Evolutionary conservation across 1,140 invertebrate species (phyloP).

Genomic region (Aleiodes sp.): DNA sequence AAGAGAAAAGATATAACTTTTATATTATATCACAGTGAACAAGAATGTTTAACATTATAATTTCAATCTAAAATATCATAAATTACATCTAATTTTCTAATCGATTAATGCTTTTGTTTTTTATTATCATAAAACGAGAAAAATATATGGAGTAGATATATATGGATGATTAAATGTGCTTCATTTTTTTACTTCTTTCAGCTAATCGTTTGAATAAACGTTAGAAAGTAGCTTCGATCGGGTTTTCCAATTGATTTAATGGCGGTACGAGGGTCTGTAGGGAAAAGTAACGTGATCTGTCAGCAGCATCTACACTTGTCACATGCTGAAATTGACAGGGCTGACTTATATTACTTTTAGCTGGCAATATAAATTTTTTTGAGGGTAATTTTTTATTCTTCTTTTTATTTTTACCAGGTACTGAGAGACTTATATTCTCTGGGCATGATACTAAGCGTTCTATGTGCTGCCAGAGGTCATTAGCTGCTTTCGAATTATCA

Average conservation of each 20-base stretch:
- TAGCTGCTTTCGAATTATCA: constrained; percentile 78
- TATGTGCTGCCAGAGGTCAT: constrained; percentile 76
- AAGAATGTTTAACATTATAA: constrained; percentile 8
- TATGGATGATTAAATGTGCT: background rate
- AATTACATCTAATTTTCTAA: background rate
- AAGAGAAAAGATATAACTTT: constrained; percentile 1
- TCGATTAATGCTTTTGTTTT: background rate
- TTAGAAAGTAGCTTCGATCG: constrained; percentile 49
- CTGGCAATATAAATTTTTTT: constrained; percentile 71
- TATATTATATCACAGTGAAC: constrained; percentile 4
- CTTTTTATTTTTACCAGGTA: constrained; percentile 73
- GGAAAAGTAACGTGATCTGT: constrained; percentile 74
- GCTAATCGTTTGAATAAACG: background rate
- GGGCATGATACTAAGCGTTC: constrained; percentile 79
- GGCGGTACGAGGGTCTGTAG: constrained; percentile 70
- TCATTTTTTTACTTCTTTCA: background rate
- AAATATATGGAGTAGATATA: no score
- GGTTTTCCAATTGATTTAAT: constrained; percentile 49
- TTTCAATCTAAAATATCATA: background rate
- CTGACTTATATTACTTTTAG: constrained; percentile 85
- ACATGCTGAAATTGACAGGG: constrained; percentile 90
- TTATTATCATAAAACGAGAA: no score
- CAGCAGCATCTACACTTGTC: constrained; percentile 78
- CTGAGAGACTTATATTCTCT: constrained; percentile 80
- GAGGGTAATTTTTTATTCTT: constrained; percentile 61